phyloP scores from a whole-genome alignment of 2,888 invertebrate species.

The Psococerastis gibbosa region DNA sequence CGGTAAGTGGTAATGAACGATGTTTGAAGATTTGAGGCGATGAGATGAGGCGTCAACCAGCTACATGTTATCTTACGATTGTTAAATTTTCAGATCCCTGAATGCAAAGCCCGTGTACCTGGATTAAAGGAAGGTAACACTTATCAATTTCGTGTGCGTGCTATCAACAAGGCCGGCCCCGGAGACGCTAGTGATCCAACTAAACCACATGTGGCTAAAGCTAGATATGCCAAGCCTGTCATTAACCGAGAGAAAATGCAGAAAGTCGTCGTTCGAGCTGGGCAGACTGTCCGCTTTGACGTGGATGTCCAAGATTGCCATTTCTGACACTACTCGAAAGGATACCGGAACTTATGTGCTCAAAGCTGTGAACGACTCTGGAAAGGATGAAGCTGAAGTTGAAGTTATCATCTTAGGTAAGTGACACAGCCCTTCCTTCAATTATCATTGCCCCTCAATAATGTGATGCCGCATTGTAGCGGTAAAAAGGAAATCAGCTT shows the following conservation, averaged over 20 bases:
- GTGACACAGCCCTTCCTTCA: too few species aligned
- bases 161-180: constrained; percentile 87
- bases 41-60: too few species aligned
- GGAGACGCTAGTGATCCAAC: constrained; percentile 82
- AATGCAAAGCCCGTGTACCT: constrained; percentile 63
- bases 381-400: constrained; percentile 82
- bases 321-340: constrained; percentile 62
- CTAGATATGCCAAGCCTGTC: constrained; percentile 73
- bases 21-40: too few species aligned
- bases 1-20: too few species aligned
- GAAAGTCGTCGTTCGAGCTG: constrained; percentile 72
- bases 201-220: constrained; percentile 70
- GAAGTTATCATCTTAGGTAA: constrained; percentile 70
- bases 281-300: constrained; percentile 75
- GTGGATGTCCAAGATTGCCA: constrained; percentile 70
- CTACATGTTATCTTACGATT: too few species aligned
- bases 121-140: constrained; percentile 77
- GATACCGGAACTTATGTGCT: constrained; percentile 83
- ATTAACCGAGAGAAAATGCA: constrained; percentile 90
- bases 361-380: constrained; percentile 81
- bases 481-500: too few species aligned
- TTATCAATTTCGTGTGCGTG: constrained; percentile 89
- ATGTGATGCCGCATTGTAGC: too few species aligned
- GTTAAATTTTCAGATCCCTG: constrained; percentile 38
- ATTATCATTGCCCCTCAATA: too few species aligned